Evolutionary conservation across 2,797 vertebrate species (phyloP).

Genomic region (Sphaeramia orbicularis): DNA sequence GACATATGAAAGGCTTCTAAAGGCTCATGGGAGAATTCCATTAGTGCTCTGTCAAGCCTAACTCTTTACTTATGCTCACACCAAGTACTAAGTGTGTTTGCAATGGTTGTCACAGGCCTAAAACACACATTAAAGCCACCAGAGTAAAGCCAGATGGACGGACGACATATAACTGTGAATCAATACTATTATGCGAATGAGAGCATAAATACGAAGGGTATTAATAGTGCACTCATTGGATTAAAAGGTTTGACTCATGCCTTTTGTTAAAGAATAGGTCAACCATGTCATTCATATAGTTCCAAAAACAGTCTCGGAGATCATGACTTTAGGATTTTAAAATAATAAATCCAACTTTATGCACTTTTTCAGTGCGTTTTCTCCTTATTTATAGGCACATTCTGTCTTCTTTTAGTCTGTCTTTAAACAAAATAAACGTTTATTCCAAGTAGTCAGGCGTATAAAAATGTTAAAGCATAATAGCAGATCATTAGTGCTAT

Average conservation of each 20-base stretch:
- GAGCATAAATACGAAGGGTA: not conserved
- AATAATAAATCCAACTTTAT: not conserved
- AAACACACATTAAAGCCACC: constrained; percentile 53
- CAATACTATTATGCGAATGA: constrained; percentile 48
- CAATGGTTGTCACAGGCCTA: constrained; percentile 63
- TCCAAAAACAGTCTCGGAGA: not conserved
- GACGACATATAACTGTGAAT: constrained; percentile 22
- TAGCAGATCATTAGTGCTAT: constrained; percentile 22
- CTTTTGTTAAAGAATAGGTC: not conserved
- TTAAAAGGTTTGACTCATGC: not conserved
- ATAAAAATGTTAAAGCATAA: constrained; percentile 14
- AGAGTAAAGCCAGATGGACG: constrained; percentile 36
- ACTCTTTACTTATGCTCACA: constrained; percentile 67
- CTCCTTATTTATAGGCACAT: constrained; percentile 1
- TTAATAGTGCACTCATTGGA: not conserved
- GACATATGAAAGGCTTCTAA: constrained; percentile 77
- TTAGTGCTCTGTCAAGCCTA: constrained; percentile 74
- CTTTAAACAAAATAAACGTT: not conserved
- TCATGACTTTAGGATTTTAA: not conserved
- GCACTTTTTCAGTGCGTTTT: constrained; percentile 3
- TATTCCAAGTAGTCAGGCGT: not conserved
- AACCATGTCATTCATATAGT: not conserved
- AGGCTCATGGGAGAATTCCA: constrained; percentile 75
- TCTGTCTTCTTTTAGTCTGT: constrained; percentile 1
- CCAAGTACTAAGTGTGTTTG: constrained; percentile 66